phyloP scores from a whole-genome alignment of 1,140 invertebrate genomes.

The Leptonema lineaticorne region DNA sequence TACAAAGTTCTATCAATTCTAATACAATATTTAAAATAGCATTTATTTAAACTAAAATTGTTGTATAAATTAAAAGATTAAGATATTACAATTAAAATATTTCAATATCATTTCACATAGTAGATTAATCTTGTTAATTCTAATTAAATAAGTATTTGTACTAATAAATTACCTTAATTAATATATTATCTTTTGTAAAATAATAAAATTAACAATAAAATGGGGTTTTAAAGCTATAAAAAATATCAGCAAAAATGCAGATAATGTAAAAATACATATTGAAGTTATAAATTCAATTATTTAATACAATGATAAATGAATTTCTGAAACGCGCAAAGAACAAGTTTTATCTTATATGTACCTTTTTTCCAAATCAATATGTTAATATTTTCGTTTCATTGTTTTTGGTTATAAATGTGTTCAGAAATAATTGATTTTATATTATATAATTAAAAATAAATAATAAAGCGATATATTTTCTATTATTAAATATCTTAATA shows the following conservation, averaged over 20 bases:
- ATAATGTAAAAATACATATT: no score
- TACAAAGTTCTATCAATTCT: neutral
- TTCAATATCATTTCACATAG: neutral
- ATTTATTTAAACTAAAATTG: neutral
- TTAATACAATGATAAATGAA: no score
- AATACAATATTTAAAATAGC: neutral
- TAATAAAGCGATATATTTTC: no score
- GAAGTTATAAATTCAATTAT: no score
- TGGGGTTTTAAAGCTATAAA: no score
- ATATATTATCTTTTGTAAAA: no score
- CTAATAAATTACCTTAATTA: no score
- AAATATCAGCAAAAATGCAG: no score
- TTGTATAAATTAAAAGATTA: neutral
- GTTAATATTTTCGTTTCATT: neutral
- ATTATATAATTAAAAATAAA: neutral
- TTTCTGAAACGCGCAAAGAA: neutral
- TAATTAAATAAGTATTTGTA: no score
- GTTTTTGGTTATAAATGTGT: neutral
- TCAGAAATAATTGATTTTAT: neutral
- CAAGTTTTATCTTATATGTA: neutral
- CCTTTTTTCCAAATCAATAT: neutral
- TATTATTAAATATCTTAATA: no score
- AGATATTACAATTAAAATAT: neutral
- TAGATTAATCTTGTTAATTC: neutral
- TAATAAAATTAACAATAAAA: no score